Conservation (phyloP, 2,888 invertebrate genomes). For the Platypus cylindrus region DNA sequence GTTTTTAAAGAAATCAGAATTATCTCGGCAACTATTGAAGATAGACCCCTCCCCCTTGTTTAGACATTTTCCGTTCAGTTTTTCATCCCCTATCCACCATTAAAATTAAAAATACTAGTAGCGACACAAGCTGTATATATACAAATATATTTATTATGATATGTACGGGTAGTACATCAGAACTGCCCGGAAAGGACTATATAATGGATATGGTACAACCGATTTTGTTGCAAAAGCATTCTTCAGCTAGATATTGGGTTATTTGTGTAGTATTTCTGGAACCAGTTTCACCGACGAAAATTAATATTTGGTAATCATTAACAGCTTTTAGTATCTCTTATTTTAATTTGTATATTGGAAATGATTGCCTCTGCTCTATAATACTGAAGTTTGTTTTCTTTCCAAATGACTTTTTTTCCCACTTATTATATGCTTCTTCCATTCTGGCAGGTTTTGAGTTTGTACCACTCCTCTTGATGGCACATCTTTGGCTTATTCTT, state of each 20-base stretch:
- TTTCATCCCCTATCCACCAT: no score
- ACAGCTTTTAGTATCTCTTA: conserved; percentile 93
- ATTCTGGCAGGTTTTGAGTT: conserved; percentile 90
- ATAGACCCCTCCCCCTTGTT: no score
- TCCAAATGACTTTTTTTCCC: conserved; percentile 95
- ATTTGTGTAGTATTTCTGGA: conserved; percentile 99
- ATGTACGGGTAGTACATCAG: no score
- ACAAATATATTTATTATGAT: no score
- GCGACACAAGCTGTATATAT: no score
- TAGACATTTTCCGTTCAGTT: no score
- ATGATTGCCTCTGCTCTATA: conserved; percentile 86
- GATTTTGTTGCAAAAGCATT: conserved; percentile 88
- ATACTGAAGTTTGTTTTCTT: conserved; percentile 91
- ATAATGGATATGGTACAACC: no score
- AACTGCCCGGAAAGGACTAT: no score
- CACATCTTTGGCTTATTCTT: conserved; percentile 35
- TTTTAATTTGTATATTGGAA: conserved; percentile 92
- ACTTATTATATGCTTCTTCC: conserved; percentile 98
- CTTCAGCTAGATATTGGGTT: conserved; percentile 94
- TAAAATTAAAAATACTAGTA: no score
- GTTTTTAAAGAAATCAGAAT: no score
- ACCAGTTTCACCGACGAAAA: conserved; percentile 98
- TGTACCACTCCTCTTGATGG: conserved; percentile 75
- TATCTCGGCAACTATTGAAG: no score
- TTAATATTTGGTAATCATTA: conserved; percentile 90